Percentiles rank a stretch among this genome's conserved stretches.
These are phyloP conservation scores for Babylonia areolata DNA, from an alignment of 1,140 invertebrate species.

Conservation along the genomic window DNA sequence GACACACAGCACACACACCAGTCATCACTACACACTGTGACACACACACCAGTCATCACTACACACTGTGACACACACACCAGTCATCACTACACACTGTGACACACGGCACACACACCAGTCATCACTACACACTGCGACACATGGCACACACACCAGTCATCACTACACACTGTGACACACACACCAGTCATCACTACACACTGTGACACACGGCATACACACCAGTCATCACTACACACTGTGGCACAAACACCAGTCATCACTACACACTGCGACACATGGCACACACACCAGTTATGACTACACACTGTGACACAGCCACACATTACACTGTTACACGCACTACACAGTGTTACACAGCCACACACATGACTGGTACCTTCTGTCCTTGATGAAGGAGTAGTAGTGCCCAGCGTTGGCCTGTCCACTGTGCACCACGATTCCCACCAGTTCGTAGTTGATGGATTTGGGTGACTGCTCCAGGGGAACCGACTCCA, in stretches of 20 bases:
- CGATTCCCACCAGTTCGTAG: constrained; percentile 96
- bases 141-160: too few species aligned
- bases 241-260: neutral
- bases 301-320: neutral
- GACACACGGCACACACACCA: neutral
- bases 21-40: too few species aligned
- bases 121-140: too few species aligned
- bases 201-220: neutral
- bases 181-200: too few species aligned
- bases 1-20: too few species aligned
- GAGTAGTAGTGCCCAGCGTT: constrained; percentile 98
- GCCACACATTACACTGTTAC: neutral
- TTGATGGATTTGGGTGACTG: constrained; percentile 80
- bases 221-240: neutral
- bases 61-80: neutral
- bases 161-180: too few species aligned
- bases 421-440: constrained; percentile 98
- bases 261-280: too few species aligned
- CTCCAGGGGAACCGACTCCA: constrained; percentile 42
- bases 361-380: too few species aligned
- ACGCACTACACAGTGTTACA: too few species aligned
- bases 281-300: too few species aligned
- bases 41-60: too few species aligned
- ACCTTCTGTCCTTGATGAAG: constrained; percentile 83
- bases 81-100: constrained; percentile 56